A percentile compares a stretch with the other conserved stretches of the same genome.
Conservation (phyloP, 2,888 invertebrate species). For the Calliscelio sp. region DNA sequence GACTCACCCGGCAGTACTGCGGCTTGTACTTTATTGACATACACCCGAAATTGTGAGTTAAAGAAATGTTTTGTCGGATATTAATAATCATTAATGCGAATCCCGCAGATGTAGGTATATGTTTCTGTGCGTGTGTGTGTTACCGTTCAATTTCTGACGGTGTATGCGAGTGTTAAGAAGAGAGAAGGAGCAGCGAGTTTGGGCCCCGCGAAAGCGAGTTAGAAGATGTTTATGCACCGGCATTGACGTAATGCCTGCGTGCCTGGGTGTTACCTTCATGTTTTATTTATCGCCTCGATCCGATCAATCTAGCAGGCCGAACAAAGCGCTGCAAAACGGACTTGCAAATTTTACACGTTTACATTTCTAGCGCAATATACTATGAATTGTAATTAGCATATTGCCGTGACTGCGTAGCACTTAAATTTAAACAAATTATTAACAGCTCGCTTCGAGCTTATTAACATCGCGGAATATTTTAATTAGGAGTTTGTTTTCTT, state of each 20-base stretch:
- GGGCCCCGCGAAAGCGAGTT: conserved; percentile 53
- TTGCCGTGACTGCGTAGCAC: conserved; percentile 38
- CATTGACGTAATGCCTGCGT: conserved; percentile 73
- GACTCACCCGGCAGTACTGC: no score
- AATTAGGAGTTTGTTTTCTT: conserved; percentile 34
- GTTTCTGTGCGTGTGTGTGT: conserved; percentile 21
- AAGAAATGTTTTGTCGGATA: conserved; percentile 39
- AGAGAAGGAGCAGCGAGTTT: not conserved
- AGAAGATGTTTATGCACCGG: conserved; percentile 70
- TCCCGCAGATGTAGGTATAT: conserved; percentile 31
- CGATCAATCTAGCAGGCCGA: conserved; percentile 65
- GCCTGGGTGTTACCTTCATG: conserved; percentile 73
- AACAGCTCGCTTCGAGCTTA: conserved; percentile 20
- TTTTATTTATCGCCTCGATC: conserved; percentile 73
- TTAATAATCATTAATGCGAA: conserved; percentile 62
- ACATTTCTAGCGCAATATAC: conserved; percentile 47
- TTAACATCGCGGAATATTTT: conserved; percentile 28
- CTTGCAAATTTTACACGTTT: conserved; percentile 60
- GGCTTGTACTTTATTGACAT: conserved; percentile 25
- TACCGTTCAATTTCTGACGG: conserved; percentile 31
- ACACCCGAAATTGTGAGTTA: conserved; percentile 24
- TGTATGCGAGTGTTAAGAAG: conserved; percentile 33
- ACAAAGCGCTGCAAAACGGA: conserved; percentile 63
- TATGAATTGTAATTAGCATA: conserved; percentile 63
- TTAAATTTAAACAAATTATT: conserved; percentile 52